Evolutionary conservation across 2,888 invertebrate species (phyloP).

Genomic region (Drosophila quinaria): DNA sequence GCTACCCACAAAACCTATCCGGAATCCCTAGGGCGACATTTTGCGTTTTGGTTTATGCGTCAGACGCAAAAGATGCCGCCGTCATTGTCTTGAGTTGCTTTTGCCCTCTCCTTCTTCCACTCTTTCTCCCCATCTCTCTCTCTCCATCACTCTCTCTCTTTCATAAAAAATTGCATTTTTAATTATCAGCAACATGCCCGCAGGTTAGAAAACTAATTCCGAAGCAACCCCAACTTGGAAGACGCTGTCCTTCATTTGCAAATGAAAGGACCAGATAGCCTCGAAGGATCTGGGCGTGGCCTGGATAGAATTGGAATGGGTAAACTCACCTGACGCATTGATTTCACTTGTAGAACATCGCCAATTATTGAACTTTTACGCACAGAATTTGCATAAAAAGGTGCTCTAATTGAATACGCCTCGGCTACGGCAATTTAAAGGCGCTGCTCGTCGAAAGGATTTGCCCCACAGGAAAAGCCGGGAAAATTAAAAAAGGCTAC

Average conservation of each 20-base stretch:
- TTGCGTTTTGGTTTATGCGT: conserved; percentile 80
- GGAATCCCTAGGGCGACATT: conserved; percentile 77
- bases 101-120: not conserved
- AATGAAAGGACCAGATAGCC: not conserved
- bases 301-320: conserved; percentile 11
- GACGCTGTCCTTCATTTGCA: conserved; percentile 37
- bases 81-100: conserved; percentile 73
- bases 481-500: conserved; percentile 53
- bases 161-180: conserved; percentile 80
- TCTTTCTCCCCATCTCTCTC: not conserved
- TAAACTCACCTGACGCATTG: conserved; percentile 74
- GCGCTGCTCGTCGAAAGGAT: conserved; percentile 62
- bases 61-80: conserved; percentile 71
- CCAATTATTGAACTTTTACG: conserved; percentile 85
- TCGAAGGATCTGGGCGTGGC: conserved; percentile 2
- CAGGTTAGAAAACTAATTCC: conserved; percentile 80
- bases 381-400: conserved; percentile 77
- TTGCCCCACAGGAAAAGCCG: conserved; percentile 52
- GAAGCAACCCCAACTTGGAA: conserved; percentile 56
- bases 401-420: conserved; percentile 76
- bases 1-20: conserved; percentile 35
- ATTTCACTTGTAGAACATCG: conserved; percentile 85
- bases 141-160: not conserved
- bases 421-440: conserved; percentile 14
- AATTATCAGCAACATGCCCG: conserved; percentile 75